Conservation (phyloP, 2,888 invertebrate species). For the Matsumyia berberina region DNA sequence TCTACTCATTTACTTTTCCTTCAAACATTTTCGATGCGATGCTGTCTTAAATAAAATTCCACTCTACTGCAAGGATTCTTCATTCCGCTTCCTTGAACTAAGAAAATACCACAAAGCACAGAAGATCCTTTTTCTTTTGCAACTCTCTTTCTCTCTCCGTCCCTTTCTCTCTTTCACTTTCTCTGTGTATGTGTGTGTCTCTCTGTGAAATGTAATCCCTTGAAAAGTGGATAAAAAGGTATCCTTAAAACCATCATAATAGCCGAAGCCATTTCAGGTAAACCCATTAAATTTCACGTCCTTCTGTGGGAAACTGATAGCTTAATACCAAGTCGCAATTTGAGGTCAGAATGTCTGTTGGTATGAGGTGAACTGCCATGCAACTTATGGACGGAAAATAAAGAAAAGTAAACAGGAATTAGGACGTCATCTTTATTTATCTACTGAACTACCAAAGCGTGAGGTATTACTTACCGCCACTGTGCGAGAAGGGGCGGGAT, state of each 20-base stretch:
- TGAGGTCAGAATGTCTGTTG: conserved; percentile 67
- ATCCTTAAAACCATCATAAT: conserved; percentile 75
- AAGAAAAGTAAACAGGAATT: conserved; percentile 65
- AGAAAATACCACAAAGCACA: conserved; percentile 66
- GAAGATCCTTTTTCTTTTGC: conserved; percentile 42
- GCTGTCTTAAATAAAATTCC: conserved; percentile 29
- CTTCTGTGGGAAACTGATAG: conserved; percentile 73
- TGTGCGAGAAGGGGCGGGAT: neutral
- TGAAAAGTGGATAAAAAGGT: conserved; percentile 75
- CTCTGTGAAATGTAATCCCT: conserved; percentile 72
- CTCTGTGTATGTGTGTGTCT: neutral
- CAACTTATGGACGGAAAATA: conserved; percentile 62
- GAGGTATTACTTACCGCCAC: conserved; percentile 42
- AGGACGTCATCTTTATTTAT: conserved; percentile 69
- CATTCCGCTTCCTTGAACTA: conserved; percentile 60
- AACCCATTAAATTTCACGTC: conserved; percentile 75
- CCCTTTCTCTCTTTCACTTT: neutral
- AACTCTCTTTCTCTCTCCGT: conserved; percentile 2
- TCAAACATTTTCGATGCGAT: conserved; percentile 11
- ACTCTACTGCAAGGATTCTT: conserved; percentile 50
- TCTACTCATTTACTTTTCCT: neutral
- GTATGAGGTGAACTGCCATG: conserved; percentile 45
- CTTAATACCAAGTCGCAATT: conserved; percentile 72
- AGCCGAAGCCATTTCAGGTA: conserved; percentile 72
- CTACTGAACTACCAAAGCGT: conserved; percentile 57